A percentile compares a stretch with the other conserved stretches of the same genome.
Conservation (phyloP, 1,140 invertebrate species). For the Bombus fervidus region DNA sequence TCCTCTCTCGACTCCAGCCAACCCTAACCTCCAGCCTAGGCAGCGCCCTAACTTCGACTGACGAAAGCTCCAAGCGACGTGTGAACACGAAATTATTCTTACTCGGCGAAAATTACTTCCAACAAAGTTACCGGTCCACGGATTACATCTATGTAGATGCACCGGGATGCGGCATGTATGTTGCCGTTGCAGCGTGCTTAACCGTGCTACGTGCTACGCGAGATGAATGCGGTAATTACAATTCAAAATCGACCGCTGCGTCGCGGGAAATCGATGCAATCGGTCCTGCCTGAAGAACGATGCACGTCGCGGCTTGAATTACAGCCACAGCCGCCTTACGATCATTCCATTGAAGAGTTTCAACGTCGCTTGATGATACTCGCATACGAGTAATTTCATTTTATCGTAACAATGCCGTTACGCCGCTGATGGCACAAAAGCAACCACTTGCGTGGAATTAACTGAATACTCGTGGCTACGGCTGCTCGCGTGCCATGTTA, state of each 20-base stretch:
- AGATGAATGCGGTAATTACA: conserved; percentile 32
- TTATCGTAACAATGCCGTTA: neutral
- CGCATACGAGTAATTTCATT: conserved; percentile 8
- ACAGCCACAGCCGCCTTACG: neutral
- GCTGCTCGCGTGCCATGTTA: neutral
- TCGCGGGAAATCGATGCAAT: conserved; percentile 26
- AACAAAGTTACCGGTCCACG: conserved; percentile 19
- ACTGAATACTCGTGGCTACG: neutral
- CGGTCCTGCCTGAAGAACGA: neutral
- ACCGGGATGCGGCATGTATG: neutral
- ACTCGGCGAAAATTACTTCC: conserved; percentile 51
- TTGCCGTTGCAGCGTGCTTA: neutral
- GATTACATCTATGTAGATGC: conserved; percentile 20
- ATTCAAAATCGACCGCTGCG: conserved; percentile 25
- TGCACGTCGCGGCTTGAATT: neutral
- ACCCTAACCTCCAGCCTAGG: conserved; percentile 65
- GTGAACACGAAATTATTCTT: conserved; percentile 65
- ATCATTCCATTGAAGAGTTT: neutral
- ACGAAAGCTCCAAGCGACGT: conserved; percentile 58
- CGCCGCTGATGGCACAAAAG: neutral
- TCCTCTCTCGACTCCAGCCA: conserved; percentile 65
- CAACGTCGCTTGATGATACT: neutral
- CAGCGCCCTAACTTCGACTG: conserved; percentile 65
- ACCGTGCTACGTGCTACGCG: neutral
- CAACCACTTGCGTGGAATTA: conserved; percentile 13